Evolutionary conservation across 2,113 vertebrate species (phyloP).

Genomic region (Oxyura jamaicensis): DNA sequence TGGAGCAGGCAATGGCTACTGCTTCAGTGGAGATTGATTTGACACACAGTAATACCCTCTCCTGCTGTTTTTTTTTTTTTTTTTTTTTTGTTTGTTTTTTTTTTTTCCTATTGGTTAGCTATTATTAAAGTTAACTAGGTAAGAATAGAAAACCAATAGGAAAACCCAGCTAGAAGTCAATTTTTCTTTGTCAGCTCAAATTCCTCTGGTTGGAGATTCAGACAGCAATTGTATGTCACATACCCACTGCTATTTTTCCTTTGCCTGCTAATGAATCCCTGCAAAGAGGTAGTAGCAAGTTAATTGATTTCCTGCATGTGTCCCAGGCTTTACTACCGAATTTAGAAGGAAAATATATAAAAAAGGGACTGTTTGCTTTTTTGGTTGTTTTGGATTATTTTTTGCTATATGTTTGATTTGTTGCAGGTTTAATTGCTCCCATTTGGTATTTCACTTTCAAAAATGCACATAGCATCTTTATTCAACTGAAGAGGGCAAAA

Average conservation of each 20-base stretch:
- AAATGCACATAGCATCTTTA: not conserved
- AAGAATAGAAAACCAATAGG: constrained; percentile 74
- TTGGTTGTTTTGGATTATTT: not conserved
- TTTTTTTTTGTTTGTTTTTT: constrained; percentile 14
- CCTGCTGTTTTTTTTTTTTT: not conserved
- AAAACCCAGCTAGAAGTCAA: constrained; percentile 57
- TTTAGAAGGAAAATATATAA: not conserved
- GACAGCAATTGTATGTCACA: not conserved
- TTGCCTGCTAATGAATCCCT: constrained; percentile 35
- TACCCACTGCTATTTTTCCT: constrained; percentile 51
- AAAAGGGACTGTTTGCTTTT: not conserved
- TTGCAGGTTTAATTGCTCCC: not conserved
- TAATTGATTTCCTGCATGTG: constrained; percentile 43
- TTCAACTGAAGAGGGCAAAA: not conserved
- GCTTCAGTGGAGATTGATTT: constrained; percentile 67
- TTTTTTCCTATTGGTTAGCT: constrained; percentile 52
- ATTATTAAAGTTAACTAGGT: constrained; percentile 79
- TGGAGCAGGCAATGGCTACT: not conserved
- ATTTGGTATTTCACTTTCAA: constrained; percentile 27
- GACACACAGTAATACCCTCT: constrained; percentile 64
- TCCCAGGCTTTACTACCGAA: not conserved
- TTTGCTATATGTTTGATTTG: constrained; percentile 1
- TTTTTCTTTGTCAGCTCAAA: constrained; percentile 73
- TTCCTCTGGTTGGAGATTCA: constrained; percentile 39
- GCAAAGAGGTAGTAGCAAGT: constrained; percentile 27